Conservation (phyloP, 2,113 vertebrate genomes). For the Mustela nigripes region DNA sequence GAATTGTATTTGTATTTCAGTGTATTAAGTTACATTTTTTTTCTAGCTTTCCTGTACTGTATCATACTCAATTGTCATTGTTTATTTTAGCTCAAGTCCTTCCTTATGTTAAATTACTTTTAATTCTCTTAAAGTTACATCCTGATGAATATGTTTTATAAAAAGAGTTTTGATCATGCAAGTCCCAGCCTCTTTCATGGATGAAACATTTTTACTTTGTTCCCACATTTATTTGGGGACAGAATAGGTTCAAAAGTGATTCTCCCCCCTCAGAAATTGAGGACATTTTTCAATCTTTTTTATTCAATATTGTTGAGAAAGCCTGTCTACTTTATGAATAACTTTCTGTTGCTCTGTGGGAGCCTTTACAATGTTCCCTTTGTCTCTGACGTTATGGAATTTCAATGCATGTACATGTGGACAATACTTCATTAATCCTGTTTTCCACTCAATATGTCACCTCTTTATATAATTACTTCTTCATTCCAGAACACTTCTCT, state of each 20-base stretch:
- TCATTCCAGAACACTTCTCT: background rate
- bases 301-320: background rate
- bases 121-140: background rate
- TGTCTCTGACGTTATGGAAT: background rate
- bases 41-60: background rate
- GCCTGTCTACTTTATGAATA: background rate
- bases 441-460: background rate
- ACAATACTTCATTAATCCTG: background rate
- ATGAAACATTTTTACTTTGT: background rate
- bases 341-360: background rate
- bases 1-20: background rate
- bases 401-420: background rate
- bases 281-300: background rate
- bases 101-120: background rate
- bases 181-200: background rate
- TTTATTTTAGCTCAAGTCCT: background rate
- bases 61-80: background rate
- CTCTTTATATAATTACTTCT: background rate
- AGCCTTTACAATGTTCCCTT: background rate
- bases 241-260: background rate
- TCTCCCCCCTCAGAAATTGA: background rate
- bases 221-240: background rate
- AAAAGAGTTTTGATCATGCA: background rate
- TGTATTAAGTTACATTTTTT: background rate
- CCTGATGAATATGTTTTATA: background rate